Conservation (phyloP, 2,797 vertebrate species). For the Myotis myotis region DNA sequence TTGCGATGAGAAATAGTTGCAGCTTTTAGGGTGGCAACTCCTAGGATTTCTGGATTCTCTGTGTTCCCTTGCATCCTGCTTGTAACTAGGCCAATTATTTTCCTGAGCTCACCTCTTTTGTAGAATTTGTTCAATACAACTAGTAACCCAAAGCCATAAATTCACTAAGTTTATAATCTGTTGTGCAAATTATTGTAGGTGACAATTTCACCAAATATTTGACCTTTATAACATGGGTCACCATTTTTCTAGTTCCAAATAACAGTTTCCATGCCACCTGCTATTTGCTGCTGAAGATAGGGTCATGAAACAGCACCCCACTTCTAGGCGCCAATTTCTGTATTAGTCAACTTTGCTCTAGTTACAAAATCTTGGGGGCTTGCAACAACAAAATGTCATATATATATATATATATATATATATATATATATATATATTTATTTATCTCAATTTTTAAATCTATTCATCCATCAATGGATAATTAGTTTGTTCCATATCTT, state of each 20-base stretch:
- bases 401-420: not conserved
- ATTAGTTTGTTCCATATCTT: not conserved
- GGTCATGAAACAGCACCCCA: not conserved
- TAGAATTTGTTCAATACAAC: not conserved
- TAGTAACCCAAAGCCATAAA: not conserved
- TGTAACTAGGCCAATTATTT: not conserved
- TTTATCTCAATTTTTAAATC: not conserved
- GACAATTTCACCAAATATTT: slow-evolving; percentile 21
- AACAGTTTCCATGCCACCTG: not conserved
- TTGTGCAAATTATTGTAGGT: not conserved
- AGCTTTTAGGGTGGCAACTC: not conserved
- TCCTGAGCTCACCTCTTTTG: not conserved
- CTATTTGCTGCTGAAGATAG: not conserved
- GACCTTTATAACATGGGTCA: not conserved
- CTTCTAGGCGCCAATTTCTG: not conserved
- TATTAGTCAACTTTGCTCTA: not conserved
- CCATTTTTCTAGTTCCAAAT: not conserved
- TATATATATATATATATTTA: too few species aligned
- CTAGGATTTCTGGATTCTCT: not conserved
- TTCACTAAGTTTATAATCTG: slow-evolving; percentile 19
- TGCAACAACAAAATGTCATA: not conserved
- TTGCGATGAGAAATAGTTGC: not conserved
- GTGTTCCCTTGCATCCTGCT: not conserved
- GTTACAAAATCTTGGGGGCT: not conserved
- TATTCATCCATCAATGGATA: not conserved